Evolutionary conservation across 2,888 invertebrate species (phyloP), one percentile per base, ranked within the genome.

Genomic region (Crematogaster levior): DNA sequence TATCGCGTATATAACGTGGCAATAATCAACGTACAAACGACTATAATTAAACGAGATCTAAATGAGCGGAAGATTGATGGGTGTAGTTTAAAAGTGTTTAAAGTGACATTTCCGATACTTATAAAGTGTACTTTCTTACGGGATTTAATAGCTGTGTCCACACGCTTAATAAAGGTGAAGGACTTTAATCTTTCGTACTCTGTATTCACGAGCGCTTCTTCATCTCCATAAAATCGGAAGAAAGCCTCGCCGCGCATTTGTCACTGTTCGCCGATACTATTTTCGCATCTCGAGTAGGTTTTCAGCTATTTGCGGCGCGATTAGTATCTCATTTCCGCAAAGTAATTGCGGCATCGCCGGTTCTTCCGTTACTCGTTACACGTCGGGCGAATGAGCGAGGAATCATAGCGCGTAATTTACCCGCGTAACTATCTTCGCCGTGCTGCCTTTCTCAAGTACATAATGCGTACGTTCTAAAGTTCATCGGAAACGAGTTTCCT

Each of bases 321-420:
- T 77, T 77, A 77, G 77, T 68, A 77, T 77, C 77, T 68, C 70
- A 56, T 77, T 79, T 70, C 70, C 77, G 70, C 18, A 18, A 34
- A 70, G 56, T 70, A 70, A 77, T 46, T 56, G 56, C 70, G 21
- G 53, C 68, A 66, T 30, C 68, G 53, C 40, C 43, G 18, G 40
- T 68, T 77, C 77, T 77, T 77, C 77, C 70, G 77, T 77, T 72
- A 72, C 70, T 72, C 70, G 56, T 72, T 70, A 77, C 56, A 77
- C 30, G 53, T 43, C 53, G 68, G 18, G 40, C 53, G 53, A 74
- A 61, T 61, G 73, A 46, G 43, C 15, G 46, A 70, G 77, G 43
- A 70, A 68, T 77, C 77, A 68, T 68, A 56, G 30, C 37, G 51
- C 75, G 70, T 77, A 77, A 77, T 68, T 77, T 77, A 77, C 77